A percentile compares a stretch with the other conserved stretches of the same genome.
phyloP scores from a whole-genome alignment of 2,113 vertebrate genomes.

The Acanthisitta chloris region DNA sequence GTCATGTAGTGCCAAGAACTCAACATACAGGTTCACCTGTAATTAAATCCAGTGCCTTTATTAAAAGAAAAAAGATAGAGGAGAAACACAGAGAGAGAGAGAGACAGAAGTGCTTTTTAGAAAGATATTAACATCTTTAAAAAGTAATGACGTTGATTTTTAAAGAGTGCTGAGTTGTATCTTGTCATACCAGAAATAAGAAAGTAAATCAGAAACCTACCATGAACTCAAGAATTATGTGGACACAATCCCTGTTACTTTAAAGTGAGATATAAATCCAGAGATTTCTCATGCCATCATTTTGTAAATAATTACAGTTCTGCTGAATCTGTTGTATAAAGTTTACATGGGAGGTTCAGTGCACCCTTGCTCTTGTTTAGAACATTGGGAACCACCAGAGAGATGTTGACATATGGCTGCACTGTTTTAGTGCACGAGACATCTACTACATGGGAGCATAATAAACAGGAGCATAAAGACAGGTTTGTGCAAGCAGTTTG shows the following conservation, averaged over 20 bases:
- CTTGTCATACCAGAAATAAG: constrained; percentile 67
- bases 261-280: constrained; percentile 82
- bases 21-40: background rate
- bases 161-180: constrained; percentile 28
- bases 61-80: background rate
- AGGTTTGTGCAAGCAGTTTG: constrained; percentile 89
- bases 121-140: background rate
- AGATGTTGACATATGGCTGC: constrained; percentile 97
- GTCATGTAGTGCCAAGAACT: background rate
- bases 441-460: constrained; percentile 92
- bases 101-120: background rate
- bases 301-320: constrained; percentile 99
- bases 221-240: constrained; percentile 70
- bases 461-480: constrained; percentile 99
- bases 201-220: constrained; percentile 72
- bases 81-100: background rate
- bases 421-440: constrained; percentile 91
- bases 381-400: constrained; percentile 96
- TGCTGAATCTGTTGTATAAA: constrained; percentile 98
- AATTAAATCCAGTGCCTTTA: background rate
- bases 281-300: constrained; percentile 91
- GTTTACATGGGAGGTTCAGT: constrained; percentile 99
- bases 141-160: background rate
- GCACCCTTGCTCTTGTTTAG: constrained; percentile 99
- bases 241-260: constrained; percentile 79